Evolutionary conservation across 2,888 invertebrate genomes (phyloP), one percentile per base, ranked within the genome.

Genomic region (Achlya flavicornis): DNA sequence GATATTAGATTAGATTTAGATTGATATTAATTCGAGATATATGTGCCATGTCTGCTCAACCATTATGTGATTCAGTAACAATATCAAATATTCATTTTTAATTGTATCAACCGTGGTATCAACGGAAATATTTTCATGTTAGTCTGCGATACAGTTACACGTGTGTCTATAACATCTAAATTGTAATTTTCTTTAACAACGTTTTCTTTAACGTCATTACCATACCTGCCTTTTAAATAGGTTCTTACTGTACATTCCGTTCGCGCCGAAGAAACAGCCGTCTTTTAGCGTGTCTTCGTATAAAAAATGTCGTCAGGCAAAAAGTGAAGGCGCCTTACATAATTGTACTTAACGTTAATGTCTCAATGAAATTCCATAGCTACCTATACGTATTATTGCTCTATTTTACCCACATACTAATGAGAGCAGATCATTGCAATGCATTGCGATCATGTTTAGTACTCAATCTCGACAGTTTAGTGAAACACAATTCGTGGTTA

Each of bases 341-440:
- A 63, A 57, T 59, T 46, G 64, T 66, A 64, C 43, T 38, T 63
- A 63, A 64, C 41, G 11, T 11, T 59, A 58, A 19, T 53, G 53
- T 53, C 53, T 53, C 53, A 53, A 53, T 53, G 53, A 10, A 53
- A 53, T 53, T 53, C 53, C 35, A 16, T 41, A 58, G 12, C 43
- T 60, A 16, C 35, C 38, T 59, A 16, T 59, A 35, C 14, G 11
- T 41, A 43, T 41, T 41, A 43, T 41, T 33, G 16, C 60, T 59
- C 38, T 41, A 60, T 60, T 19, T 60, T 69, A 71, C 75, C 79
- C 70, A 80, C 67, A 75, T 81, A 75, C 58, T 69, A 79, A 85
- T 79, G 83, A 81, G 83, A 85, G 83, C 85, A 84, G 70, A 83
- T 78, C 82, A 79, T 81, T 84, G 74, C 79, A 68, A 11, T 60